Base-by-base conservation (phyloP, 2,113 vertebrate species). In the Strigops habroptila region DNA sequence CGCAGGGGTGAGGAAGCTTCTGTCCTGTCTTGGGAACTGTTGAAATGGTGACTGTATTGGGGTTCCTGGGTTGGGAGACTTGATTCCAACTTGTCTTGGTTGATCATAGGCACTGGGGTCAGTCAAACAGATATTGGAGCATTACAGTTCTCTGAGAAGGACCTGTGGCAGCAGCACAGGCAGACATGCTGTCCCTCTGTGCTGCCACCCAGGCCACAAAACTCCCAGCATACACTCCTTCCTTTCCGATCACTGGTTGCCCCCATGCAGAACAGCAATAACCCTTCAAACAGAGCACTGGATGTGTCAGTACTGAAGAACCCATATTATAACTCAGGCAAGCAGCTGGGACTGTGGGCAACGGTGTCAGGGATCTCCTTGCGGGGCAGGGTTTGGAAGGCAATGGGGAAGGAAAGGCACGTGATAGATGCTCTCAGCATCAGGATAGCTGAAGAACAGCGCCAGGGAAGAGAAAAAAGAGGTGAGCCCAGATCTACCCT, bases 51-150 rank as follows among this genome's bases (percentile, higher is more conserved):
- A 98, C 97, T 99, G 98, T 77, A 98, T 97, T 9, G 97, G 96
- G 59, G 37, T 91, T 95, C 98, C 98, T 4, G 98, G 98, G 95
- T 92, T 98, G 46, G 99, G 98, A 94, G 97, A 98, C 97, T 99
- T 98, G 88, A 98, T 97, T 93, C 98, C 97, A 78, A 97, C 96
- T 96, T 98, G 97, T 97, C 98, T 98, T 95, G 98, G 98, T 94
- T 98, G 98, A 90, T 99, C 99, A 95, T 98, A 99, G 98, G 99
- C 99, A 99, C 99, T 99, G 96, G 96, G 13, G 86, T 92, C 52
- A 91, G 75, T 51, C 89, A 96, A 73, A 91, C 7, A 86, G 59
- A 80, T 2, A 67, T 15, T 25, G 55, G 68, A 78, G 48, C 14
- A 3, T 33, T 78, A 86, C 68, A 39, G 23, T 10, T 70, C 52